Evolutionary conservation across 1,140 invertebrate genomes (phyloP).

Genomic region (Drosophila serrata): DNA sequence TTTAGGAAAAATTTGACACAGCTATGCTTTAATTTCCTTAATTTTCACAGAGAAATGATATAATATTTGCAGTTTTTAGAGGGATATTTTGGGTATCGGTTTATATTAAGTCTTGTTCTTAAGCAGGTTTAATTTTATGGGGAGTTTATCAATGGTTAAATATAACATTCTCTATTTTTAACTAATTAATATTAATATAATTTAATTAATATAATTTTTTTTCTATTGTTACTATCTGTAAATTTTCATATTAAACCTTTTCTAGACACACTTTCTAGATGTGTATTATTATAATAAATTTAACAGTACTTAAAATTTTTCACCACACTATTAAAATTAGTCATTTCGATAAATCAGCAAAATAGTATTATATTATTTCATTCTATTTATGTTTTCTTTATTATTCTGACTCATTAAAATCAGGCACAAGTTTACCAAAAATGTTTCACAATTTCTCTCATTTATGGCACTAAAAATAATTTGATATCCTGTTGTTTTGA

Average conservation of each 20-base stretch:
- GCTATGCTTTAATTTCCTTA: conserved; percentile 10
- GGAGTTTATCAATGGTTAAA: no score
- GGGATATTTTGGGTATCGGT: conserved; percentile 4
- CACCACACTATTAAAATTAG: not conserved
- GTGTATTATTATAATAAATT: not conserved
- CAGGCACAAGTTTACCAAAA: not conserved
- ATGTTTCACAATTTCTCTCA: not conserved
- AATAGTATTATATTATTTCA: not conserved
- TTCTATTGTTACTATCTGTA: no score
- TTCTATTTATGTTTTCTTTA: not conserved
- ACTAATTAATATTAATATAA: no score
- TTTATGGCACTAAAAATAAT: conserved; percentile 5
- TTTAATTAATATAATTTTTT: no score
- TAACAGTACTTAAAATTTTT: not conserved
- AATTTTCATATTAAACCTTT: not conserved
- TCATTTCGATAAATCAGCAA: not conserved
- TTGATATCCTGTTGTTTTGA: conserved; percentile 34
- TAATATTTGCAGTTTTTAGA: conserved; percentile 1
- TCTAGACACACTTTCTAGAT: no score
- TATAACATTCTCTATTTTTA: not conserved
- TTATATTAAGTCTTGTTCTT: not conserved
- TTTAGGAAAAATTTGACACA: conserved; percentile 9
- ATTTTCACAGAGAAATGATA: not conserved
- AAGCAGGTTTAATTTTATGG: not conserved
- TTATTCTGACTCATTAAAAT: conserved; percentile 20